These are phyloP conservation scores for Actenoides hombroni DNA, from an alignment of 2,113 vertebrate genomes.

Conservation along the genomic window DNA sequence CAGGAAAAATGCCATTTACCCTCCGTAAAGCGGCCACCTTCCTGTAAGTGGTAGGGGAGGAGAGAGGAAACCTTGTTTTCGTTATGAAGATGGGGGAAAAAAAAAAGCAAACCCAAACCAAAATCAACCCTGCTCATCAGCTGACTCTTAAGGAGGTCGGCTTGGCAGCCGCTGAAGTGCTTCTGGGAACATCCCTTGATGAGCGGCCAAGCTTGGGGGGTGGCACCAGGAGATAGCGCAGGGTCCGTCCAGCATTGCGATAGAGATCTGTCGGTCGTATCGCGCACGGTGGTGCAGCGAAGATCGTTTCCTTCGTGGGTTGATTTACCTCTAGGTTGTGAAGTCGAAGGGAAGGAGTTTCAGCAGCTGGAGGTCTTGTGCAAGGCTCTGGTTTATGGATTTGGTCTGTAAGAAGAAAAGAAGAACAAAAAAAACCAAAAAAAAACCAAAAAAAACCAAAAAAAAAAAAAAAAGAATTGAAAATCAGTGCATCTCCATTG, in stretches of 20 bases:
- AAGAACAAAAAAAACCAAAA: too few relatives aligned
- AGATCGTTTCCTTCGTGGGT: background rate
- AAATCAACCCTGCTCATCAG: background rate
- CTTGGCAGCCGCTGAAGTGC: background rate
- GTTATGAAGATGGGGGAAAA: fast-evolving
- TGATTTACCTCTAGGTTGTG: background rate
- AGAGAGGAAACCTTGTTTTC: background rate
- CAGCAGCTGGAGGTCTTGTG: background rate
- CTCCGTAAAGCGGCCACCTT: background rate
- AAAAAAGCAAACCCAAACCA: background rate
- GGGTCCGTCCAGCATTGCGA: fast-evolving
- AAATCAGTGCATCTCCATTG: background rate
- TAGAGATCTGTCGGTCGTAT: fast-evolving
- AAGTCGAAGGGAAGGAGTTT: background rate
- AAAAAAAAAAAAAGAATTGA: fast-evolving
- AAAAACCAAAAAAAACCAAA: too few relatives aligned
- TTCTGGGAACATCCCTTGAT: background rate
- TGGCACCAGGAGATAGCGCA: background rate
- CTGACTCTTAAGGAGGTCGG: background rate
- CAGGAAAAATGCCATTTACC: too few relatives aligned
- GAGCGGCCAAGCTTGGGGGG: background rate
- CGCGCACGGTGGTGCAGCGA: fast-evolving
- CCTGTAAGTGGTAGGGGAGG: background rate
- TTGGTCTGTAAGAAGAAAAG: background rate
- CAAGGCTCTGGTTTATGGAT: background rate